Evolutionary conservation across 2,113 vertebrate genomes (phyloP).

Genomic region (Phalacrocorax brasilianus): DNA sequence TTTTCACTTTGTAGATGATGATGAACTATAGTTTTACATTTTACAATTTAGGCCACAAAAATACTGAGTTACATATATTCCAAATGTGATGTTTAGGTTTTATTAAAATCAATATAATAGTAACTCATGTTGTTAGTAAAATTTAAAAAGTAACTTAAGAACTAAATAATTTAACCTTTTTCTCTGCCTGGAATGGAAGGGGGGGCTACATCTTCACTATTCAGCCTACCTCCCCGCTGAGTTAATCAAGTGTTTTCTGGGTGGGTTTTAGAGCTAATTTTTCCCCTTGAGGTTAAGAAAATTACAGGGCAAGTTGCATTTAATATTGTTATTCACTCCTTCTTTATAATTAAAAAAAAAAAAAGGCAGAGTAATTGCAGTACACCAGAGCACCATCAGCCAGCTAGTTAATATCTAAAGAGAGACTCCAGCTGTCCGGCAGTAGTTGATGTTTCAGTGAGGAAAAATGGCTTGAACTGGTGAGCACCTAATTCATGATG

Average conservation of each 20-base stretch:
- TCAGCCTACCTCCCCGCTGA: not conserved
- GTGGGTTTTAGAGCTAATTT: not conserved
- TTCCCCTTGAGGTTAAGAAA: not conserved
- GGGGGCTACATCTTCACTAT: not conserved
- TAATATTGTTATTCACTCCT: not conserved
- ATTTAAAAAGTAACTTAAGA: not conserved
- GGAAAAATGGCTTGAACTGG: not conserved
- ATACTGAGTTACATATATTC: not conserved
- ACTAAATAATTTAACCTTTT: not conserved
- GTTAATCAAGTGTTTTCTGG: not conserved
- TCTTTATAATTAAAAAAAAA: not conserved
- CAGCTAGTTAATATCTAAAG: not conserved
- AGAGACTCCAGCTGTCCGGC: not conserved
- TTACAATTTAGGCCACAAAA: not conserved
- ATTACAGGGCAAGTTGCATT: not conserved
- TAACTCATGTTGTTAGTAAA: not conserved
- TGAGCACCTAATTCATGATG: not conserved
- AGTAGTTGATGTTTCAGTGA: not conserved
- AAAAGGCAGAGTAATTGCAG: not conserved
- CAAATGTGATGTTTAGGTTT: not conserved
- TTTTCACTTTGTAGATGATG: not conserved
- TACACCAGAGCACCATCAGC: not conserved
- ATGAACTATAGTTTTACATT: not conserved
- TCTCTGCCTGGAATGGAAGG: not conserved
- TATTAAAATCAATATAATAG: not conserved